Evolutionary conservation across 1,140 invertebrate genomes (phyloP).

Genomic region (Latrodectus geometricus): DNA sequence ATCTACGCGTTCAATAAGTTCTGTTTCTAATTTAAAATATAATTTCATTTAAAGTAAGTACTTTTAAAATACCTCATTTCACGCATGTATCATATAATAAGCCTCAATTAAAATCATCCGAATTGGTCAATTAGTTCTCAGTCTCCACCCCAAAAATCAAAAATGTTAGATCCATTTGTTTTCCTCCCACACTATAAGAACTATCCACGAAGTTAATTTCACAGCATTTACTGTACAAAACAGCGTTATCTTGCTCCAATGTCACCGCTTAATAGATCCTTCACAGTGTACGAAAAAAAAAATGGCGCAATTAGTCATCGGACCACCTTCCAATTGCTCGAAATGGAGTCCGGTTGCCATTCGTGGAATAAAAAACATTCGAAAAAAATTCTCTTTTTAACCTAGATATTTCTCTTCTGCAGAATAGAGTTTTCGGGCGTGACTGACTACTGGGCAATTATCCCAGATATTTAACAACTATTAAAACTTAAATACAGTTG

Average conservation of each 20-base stretch:
- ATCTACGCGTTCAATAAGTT: too few relatives aligned
- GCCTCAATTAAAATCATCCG: not conserved
- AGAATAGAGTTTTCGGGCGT: slow-evolving; percentile 13
- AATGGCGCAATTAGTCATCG: slow-evolving; percentile 8
- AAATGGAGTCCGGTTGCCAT: not conserved
- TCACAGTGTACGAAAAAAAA: not conserved
- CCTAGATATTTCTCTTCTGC: not conserved
- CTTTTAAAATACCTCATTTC: too few relatives aligned
- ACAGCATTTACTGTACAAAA: too few relatives aligned
- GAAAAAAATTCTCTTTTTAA: not conserved
- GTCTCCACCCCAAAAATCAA: slow-evolving; percentile 25
- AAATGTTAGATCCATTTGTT: slow-evolving; percentile 18
- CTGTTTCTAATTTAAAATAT: too few relatives aligned
- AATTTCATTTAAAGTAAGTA: too few relatives aligned
- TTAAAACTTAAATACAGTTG: slow-evolving; percentile 56
- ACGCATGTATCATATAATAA: too few relatives aligned
- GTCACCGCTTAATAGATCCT: slow-evolving; percentile 42
- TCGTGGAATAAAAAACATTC: too few relatives aligned
- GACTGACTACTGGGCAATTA: slow-evolving; percentile 31
- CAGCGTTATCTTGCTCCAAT: slow-evolving; percentile 27
- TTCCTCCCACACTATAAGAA: not conserved
- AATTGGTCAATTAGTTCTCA: not conserved
- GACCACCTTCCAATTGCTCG: slow-evolving; percentile 4
- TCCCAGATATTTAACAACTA: slow-evolving; percentile 55
- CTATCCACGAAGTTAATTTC: not conserved